Base-by-base conservation (phyloP, 2,888 invertebrate genomes). In the Galerucella calmariensis region DNA sequence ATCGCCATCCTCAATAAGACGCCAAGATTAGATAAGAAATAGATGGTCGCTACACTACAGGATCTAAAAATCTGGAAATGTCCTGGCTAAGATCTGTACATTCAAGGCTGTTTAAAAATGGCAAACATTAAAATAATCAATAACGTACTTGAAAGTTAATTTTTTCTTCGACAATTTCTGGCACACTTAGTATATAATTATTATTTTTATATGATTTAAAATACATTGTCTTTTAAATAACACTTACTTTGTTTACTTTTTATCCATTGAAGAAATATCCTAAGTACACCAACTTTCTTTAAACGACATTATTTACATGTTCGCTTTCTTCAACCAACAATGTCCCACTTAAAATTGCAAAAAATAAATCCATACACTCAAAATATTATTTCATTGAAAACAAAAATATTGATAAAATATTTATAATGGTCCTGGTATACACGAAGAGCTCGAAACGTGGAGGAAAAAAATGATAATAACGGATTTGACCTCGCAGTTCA, bases 171-270 rank as follows among this genome's bases (percentile, higher is more conserved):
- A 27, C 2, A 27, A 27, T 27, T 27, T 27, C 27, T 3, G 27
- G 5, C 2, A 27, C 2, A 3, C 4, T 27, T 4, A 27, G 27
- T 27, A 27, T 27, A 27, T 27, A 3, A 27, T 27, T 27, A 27
- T 27, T 27, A 27, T 27, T 27, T 27, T 27, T 27, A 27, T 27
- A 27, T 27, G 27, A 27, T 4, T 27, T 8, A 1, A 35, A 35
- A 8, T 35, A 6, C 6, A 35, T 35, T 35, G 35, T 35, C 5
- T 35, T 56, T 56, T 56, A 20, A 56, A 56, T 10, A 2, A 56
- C 76, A 80, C 80, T 79, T 77, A 82, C 82, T 82, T 82, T 82
- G 80, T 80, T 70, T n/a, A 27, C 46, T 70, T 16, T 70, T 62
- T 53, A 70, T 70, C 70, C 70, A 70, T 70, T 41, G 35, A 69